phyloP scores from a whole-genome alignment of 2,888 invertebrate species.

The Xestia ashworthii region DNA sequence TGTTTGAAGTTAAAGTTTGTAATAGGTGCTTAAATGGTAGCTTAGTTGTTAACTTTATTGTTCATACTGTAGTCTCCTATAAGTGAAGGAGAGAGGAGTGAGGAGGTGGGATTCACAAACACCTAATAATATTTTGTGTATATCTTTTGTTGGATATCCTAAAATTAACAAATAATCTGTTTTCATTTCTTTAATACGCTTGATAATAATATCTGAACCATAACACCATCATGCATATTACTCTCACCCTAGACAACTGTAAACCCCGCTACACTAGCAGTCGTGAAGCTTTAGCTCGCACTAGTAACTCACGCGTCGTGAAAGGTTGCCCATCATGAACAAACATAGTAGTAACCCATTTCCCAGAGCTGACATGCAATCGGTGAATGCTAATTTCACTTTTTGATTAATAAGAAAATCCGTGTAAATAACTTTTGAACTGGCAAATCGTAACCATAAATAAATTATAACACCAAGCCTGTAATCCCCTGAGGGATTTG shows the following conservation, averaged over 20 bases:
- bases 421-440: neutral
- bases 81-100: too few relatives aligned
- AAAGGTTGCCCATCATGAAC: constrained; percentile 22
- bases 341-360: constrained; percentile 11
- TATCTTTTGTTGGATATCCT: too few relatives aligned
- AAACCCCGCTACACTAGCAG: neutral
- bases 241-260: constrained; percentile 7
- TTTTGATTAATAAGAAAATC: neutral
- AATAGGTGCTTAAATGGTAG: too few relatives aligned
- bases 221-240: neutral
- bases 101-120: too few relatives aligned
- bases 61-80: too few relatives aligned
- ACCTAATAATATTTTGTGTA: too few relatives aligned
- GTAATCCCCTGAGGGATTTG: too few relatives aligned
- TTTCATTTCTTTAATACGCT: neutral
- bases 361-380: constrained; percentile 20
- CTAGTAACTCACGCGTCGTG: constrained; percentile 15
- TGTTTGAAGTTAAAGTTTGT: too few relatives aligned
- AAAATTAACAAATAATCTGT: too few relatives aligned
- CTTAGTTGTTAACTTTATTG: too few relatives aligned
- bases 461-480: too few relatives aligned
- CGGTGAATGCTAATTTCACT: constrained; percentile 21
- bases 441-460: neutral
- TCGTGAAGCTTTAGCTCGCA: constrained; percentile 28
- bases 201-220: neutral